Evolutionary conservation across 2,888 invertebrate species (phyloP).

Genomic region (Lasioglossum oenotherae): DNA sequence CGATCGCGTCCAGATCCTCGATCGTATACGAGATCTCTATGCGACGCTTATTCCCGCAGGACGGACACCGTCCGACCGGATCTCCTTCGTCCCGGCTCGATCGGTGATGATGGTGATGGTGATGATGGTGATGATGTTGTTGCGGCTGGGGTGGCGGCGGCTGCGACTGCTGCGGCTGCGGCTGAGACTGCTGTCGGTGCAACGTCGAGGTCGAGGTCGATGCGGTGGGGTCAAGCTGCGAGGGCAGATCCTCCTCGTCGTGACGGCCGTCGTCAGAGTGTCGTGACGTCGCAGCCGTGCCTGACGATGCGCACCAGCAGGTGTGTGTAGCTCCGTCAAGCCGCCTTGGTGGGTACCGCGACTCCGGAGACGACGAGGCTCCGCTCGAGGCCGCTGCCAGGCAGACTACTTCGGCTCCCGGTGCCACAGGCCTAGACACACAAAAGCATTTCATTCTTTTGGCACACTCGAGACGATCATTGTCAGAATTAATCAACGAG

Average conservation of each 20-base stretch:
- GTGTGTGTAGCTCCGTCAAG: slow-evolving; percentile 85
- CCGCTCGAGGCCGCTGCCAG: slow-evolving; percentile 81
- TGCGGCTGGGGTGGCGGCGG: slow-evolving; percentile 29
- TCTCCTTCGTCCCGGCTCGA: slow-evolving; percentile 67
- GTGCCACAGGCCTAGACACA: slow-evolving; percentile 79
- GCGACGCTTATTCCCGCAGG: slow-evolving; percentile 77
- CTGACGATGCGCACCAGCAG: slow-evolving; percentile 83
- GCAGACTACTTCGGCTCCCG: slow-evolving; percentile 79
- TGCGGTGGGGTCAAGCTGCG: slow-evolving; percentile 82
- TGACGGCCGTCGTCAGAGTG: slow-evolving; percentile 82
- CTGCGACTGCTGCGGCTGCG: slow-evolving; percentile 31
- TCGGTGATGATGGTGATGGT: slow-evolving; percentile 66
- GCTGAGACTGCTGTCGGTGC: slow-evolving; percentile 66
- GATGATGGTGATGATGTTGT: slow-evolving; percentile 50
- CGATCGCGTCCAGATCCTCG: slow-evolving; percentile 82
- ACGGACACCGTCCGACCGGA: slow-evolving; percentile 71
- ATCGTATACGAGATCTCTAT: slow-evolving; percentile 81
- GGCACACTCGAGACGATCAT: background rate
- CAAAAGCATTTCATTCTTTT: background rate
- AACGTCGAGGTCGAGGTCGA: slow-evolving; percentile 79
- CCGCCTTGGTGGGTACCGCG: slow-evolving; percentile 84
- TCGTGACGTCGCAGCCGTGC: slow-evolving; percentile 83
- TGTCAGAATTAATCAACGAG: background rate
- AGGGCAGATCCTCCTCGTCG: slow-evolving; percentile 78
- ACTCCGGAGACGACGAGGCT: slow-evolving; percentile 84